Evolutionary conservation across 2,113 vertebrate genomes (phyloP), one percentile per base, ranked within the genome.

Genomic region (Potamarius usumacintae): DNA sequence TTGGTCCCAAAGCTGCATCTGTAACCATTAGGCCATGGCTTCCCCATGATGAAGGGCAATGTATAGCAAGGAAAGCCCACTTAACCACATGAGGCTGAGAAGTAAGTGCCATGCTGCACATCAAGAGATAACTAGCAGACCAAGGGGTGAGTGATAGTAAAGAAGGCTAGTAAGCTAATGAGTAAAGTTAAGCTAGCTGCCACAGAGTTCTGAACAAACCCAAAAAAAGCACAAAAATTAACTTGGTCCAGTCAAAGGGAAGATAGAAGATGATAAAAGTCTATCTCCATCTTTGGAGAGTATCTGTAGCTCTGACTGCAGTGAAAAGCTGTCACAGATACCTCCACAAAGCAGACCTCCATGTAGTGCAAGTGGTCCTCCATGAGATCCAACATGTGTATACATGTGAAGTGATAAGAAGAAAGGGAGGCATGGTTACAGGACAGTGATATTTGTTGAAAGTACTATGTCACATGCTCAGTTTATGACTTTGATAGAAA

Each of bases 361-460:
- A 62, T 82, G 53, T 17, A 17, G 83, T 88, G 87, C 10, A 50
- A 72, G 85, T 85, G 58, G 53, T 22, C 60, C 60, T 62, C 60
- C 20, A n/a, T 67, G 63, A 27, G 10, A n/a, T 27, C 63, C 3
- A 2, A 67, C 25, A 67, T 27, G 9, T 67, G n/a, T 27, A 25
- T 25, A 67, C 62, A 67, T 11, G 20, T 20, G 62, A 63, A 25
- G 2, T 63, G 7, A 2, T 7, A 25, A 25, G 22, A 63, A 63
- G 22, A 25, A 25, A 10, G 63, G 63, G 2, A n/a, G 8, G 4
- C n/a, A n/a, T 60, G 58, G 17, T 60, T 60, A 60, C 6, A 60
- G 17, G 25, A n/a, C 22, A 65, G 25, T 9, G 2, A 2, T 25
- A 65, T 65, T 65, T n/a, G 2, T 65, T 25, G 62, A 8, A 65